A percentile compares a stretch with the other conserved stretches of the same genome.
Evolutionary conservation across 2,888 invertebrate species (phyloP).

Genomic region (Carabus problematicus): DNA sequence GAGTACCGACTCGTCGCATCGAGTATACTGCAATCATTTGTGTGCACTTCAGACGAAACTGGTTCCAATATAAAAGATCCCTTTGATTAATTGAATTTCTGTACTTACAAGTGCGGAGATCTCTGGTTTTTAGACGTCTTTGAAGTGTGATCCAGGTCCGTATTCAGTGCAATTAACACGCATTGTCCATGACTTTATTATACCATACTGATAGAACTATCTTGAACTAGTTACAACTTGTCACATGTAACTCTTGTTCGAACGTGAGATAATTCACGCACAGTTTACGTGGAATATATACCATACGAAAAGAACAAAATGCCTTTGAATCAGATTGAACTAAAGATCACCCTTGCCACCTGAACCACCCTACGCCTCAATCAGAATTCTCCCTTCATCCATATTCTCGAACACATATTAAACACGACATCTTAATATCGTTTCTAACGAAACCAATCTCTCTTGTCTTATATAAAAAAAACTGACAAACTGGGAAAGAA

Average conservation of each 20-base stretch:
- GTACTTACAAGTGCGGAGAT: conserved; percentile 24
- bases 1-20: background rate
- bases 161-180: no score
- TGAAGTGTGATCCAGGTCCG: background rate
- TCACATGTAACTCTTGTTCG: no score
- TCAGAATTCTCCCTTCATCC: background rate
- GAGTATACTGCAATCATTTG: conserved; percentile 28
- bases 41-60: conserved; percentile 23
- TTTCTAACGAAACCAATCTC: conserved; percentile 19
- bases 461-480: conserved; percentile 35
- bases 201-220: no score
- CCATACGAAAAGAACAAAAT: no score
- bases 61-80: conserved; percentile 41
- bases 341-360: no score
- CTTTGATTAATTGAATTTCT: conserved; percentile 38
- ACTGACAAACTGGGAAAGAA: conserved; percentile 32
- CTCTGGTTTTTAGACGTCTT: background rate
- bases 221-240: no score
- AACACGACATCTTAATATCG: conserved; percentile 37
- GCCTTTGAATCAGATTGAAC: no score
- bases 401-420: conserved; percentile 30
- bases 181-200: no score
- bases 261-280: no score
- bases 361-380: no score
- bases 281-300: no score